Percentiles rank a stretch among this genome's conserved stretches.
Conservation (phyloP, 2,797 vertebrate genomes). For the Pygocentrus nattereri region DNA sequence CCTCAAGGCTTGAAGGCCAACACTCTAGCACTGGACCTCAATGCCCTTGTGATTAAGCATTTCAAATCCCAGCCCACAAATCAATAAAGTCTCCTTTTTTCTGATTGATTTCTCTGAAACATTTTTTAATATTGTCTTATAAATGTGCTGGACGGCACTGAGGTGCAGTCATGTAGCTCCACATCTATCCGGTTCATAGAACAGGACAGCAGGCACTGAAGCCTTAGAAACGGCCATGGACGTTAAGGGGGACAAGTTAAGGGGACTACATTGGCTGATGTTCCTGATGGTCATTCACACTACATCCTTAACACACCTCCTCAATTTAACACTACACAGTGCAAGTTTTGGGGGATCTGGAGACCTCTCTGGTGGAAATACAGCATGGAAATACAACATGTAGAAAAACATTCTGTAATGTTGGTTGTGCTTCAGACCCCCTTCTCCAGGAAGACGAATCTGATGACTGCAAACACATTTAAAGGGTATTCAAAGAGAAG, state of each 20-base stretch:
- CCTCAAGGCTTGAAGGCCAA: not conserved
- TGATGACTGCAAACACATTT: too few relatives aligned
- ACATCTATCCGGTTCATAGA: not conserved
- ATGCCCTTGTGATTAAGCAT: conserved; percentile 12
- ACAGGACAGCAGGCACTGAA: conserved; percentile 36
- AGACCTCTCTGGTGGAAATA: too few relatives aligned
- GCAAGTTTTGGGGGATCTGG: too few relatives aligned
- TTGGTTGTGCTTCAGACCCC: too few relatives aligned
- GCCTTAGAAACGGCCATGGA: not conserved
- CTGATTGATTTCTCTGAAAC: conserved; percentile 54
- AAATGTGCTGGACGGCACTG: conserved; percentile 29
- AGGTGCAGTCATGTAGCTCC: not conserved
- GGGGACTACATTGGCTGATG: not conserved
- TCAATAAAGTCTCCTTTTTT: conserved; percentile 24
- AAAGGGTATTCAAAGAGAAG: too few relatives aligned
- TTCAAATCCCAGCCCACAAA: not conserved
- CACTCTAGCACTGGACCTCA: not conserved
- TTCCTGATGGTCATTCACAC: not conserved
- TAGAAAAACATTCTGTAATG: too few relatives aligned
- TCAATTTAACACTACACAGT: too few relatives aligned
- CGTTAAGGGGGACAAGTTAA: too few relatives aligned
- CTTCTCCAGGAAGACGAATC: too few relatives aligned
- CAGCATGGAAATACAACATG: too few relatives aligned
- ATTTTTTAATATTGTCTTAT: conserved; percentile 48
- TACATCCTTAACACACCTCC: not conserved